Base-by-base conservation (phyloP, 2,888 invertebrate species). In the Ichneumoninae sp. region DNA sequence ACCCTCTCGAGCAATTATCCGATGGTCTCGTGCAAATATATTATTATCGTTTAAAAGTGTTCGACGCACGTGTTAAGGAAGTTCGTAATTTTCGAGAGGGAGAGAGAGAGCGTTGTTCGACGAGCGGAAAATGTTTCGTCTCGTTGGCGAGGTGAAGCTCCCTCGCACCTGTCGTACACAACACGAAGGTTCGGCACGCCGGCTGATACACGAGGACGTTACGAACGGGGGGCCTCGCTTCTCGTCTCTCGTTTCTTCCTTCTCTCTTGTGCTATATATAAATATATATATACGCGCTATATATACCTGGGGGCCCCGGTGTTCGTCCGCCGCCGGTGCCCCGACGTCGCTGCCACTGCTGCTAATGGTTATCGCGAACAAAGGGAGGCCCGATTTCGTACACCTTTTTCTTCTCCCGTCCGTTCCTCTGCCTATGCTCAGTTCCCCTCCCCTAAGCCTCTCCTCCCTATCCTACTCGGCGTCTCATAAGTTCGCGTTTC, bases 321-420 rank as follows among this genome's bases (percentile, higher is more conserved):
- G 68, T 57, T 80, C 80, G 74, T 50, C n/a, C 65, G 36, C 75
- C 50, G 44, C 47, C 50, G 50, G 19, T 40, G 36, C 19, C 36
- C 8, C 8, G 30, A 5, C 30, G 52, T 19, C 50, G 26, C 76
- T 19, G 62, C 50, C 66, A 36, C 52, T 65, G 22, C 80, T n/a
- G 74, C 72, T 72, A 80, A 80, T 80, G 69, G 68, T 74, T 79
- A 70, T 85, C 68, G 82, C 82, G 89, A 90, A 89, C 88, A 90
- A 90, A 90, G 89, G 88, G 86, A 87, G 86, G 81, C 68, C 83
- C 81, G 80, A 83, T 86, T 87, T 89, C 71, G 80, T 88, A 86
- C 88, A 87, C 89, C 87, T 88, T 86, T 71, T 86, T 82, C 86
- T 44, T 72, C 57, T 47, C 26, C 33, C 40, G 44, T 44, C 40